phyloP scores from a whole-genome alignment of 2,888 invertebrate species.

The Cryptocephalus moraei region DNA sequence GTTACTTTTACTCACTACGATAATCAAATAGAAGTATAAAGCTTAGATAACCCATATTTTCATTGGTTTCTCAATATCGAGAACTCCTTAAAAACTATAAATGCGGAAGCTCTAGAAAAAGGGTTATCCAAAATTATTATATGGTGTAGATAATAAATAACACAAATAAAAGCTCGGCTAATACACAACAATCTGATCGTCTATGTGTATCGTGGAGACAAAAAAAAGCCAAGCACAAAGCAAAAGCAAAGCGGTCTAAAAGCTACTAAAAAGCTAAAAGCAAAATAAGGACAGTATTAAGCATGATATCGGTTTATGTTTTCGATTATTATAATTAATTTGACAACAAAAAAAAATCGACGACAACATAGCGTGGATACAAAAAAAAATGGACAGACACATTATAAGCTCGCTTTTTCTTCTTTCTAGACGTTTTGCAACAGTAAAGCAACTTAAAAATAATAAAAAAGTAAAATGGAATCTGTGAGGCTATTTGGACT shows the following conservation, averaged over 20 bases:
- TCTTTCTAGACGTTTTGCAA: no score
- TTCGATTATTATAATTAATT: no score
- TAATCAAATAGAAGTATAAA: neutral
- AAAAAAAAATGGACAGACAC: slow-evolving; percentile 4
- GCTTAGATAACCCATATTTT: slow-evolving; percentile 4
- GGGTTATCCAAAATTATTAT: slow-evolving; percentile 36
- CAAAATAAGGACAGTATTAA: slow-evolving; percentile 12
- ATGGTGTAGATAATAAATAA: slow-evolving; percentile 10
- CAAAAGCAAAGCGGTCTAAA: slow-evolving; percentile 11
- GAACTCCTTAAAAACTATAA: slow-evolving; percentile 14
- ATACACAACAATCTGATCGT: slow-evolving; percentile 25
- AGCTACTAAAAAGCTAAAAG: slow-evolving; percentile 23
- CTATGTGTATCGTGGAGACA: slow-evolving; percentile 14
- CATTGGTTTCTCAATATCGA: slow-evolving; percentile 10
- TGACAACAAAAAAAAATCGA: slow-evolving; percentile 6
- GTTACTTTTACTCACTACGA: neutral
- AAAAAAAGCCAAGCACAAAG: slow-evolving; percentile 21
- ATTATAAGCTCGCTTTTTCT: no score
- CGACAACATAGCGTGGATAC: slow-evolving; percentile 11
- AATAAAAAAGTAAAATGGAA: no score
- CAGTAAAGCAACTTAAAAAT: no score
- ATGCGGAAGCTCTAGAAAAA: slow-evolving; percentile 38
- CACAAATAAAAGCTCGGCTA: slow-evolving; percentile 26
- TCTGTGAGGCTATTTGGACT: no score
- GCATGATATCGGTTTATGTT: no score